These are phyloP conservation scores for Lycophotia porphyrea DNA, from an alignment of 2,888 invertebrate species.

Conservation along the genomic window DNA sequence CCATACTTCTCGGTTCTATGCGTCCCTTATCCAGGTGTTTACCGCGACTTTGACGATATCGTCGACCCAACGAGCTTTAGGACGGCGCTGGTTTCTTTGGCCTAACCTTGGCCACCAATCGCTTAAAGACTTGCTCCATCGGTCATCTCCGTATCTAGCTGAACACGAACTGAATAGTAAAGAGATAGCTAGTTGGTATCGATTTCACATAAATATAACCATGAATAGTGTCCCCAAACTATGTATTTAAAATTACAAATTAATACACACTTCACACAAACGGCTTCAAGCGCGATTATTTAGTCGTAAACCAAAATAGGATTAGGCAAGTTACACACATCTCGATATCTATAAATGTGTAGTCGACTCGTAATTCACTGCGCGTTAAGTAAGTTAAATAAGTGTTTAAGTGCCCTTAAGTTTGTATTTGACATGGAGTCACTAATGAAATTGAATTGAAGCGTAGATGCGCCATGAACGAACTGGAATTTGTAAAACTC, in stretches of 20 bases:
- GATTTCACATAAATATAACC: not conserved
- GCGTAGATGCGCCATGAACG: not conserved
- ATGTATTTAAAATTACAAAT: slow-evolving; percentile 24
- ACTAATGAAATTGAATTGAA: slow-evolving; percentile 51
- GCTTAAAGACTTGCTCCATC: too few species aligned
- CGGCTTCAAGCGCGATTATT: slow-evolving; percentile 46
- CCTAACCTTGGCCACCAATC: too few species aligned
- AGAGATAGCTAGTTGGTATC: not conserved
- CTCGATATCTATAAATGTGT: slow-evolving; percentile 73
- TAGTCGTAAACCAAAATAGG: slow-evolving; percentile 69
- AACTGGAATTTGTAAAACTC: too few species aligned
- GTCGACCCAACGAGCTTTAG: too few species aligned
- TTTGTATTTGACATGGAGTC: slow-evolving; percentile 67
- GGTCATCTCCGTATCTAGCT: too few species aligned
- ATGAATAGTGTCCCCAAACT: not conserved
- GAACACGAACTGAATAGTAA: not conserved
- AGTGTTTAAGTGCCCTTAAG: slow-evolving; percentile 77
- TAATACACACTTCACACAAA: slow-evolving; percentile 19
- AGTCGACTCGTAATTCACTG: slow-evolving; percentile 73
- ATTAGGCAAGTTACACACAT: slow-evolving; percentile 63
- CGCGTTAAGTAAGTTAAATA: slow-evolving; percentile 80
- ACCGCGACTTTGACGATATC: too few species aligned
- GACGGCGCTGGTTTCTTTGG: too few species aligned
- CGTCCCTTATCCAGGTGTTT: too few species aligned
- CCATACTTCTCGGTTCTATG: too few species aligned